Percentiles rank a stretch among this genome's conserved stretches.
phyloP scores from a whole-genome alignment of 2,797 vertebrate species.

The Triplophysa bombifrons region DNA sequence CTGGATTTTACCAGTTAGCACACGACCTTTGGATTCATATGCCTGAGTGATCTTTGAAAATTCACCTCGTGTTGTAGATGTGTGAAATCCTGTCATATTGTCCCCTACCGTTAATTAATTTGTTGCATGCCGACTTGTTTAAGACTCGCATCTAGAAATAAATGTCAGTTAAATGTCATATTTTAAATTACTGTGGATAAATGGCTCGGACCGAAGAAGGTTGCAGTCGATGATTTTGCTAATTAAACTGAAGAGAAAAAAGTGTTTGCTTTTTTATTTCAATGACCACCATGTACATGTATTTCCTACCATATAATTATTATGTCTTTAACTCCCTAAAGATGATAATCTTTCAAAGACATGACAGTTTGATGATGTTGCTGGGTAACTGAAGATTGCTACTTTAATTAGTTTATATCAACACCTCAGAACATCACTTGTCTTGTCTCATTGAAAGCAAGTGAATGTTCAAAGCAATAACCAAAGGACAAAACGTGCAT shows the following conservation, averaged over 20 bases:
- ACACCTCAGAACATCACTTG: not conserved
- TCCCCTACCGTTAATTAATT: constrained; percentile 44
- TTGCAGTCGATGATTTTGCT: constrained; percentile 45
- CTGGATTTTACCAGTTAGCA: not conserved
- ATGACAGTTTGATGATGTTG: constrained; percentile 15
- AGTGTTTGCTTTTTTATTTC: not conserved
- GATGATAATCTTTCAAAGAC: constrained; percentile 7
- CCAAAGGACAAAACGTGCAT: not conserved
- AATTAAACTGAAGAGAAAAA: constrained; percentile 44
- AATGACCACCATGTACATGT: not conserved
- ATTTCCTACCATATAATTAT: constrained; percentile 5
- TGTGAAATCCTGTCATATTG: constrained; percentile 41
- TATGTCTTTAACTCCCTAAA: not conserved
- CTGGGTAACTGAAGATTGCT: not conserved
- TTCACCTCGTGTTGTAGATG: constrained; percentile 34
- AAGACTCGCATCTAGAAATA: constrained; percentile 51
- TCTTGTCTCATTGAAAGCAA: constrained; percentile 15
- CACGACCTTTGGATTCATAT: constrained; percentile 10
- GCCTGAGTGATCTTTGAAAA: constrained; percentile 13
- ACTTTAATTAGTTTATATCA: constrained; percentile 19
- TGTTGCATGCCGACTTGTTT: constrained; percentile 41
- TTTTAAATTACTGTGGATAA: constrained; percentile 47
- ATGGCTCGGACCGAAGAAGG: constrained; percentile 40
- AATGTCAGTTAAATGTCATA: constrained; percentile 57
- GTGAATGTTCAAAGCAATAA: constrained; percentile 6